A percentile compares a stretch with the other conserved stretches of the same genome.
Evolutionary conservation across 2,113 vertebrate genomes (phyloP).

Genomic region (Mixornis gularis): DNA sequence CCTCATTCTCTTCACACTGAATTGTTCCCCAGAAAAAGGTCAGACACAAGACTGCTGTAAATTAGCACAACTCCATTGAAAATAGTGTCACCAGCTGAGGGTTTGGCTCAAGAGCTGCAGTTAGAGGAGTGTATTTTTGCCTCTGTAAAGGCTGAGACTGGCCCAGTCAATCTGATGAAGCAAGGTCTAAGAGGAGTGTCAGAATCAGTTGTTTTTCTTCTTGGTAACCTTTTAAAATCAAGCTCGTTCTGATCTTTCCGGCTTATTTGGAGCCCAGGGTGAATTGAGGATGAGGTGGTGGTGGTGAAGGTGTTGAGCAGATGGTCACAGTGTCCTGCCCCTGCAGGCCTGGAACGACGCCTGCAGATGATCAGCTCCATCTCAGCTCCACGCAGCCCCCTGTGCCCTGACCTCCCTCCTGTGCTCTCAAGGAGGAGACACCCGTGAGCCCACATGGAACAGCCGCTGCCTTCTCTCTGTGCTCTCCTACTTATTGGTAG

Average conservation of each 20-base stretch:
- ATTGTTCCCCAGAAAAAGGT: conserved; percentile 8
- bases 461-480: not conserved
- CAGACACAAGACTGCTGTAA: conserved; percentile 9
- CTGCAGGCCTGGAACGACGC: accelerated
- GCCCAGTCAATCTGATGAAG: not conserved
- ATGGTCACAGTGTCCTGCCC: accelerated
- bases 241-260: not conserved
- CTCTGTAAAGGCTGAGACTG: not conserved
- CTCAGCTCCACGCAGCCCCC: not conserved
- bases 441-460: not conserved
- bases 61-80: conserved; percentile 7
- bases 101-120: not conserved
- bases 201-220: not conserved
- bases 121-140: not conserved
- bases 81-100: not conserved
- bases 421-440: not conserved
- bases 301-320: not conserved
- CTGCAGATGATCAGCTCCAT: not conserved
- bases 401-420: no score
- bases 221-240: not conserved
- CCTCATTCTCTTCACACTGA: conserved; percentile 11
- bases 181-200: not conserved
- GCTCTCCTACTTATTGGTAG: not conserved
- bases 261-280: not conserved
- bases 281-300: accelerated